Evolutionary conservation across 37 sponge, comb jelly and placozoan species (phyloP), one percentile per base, ranked within the genome.

Genomic region (Mnemiopsis leidyi): DNA sequence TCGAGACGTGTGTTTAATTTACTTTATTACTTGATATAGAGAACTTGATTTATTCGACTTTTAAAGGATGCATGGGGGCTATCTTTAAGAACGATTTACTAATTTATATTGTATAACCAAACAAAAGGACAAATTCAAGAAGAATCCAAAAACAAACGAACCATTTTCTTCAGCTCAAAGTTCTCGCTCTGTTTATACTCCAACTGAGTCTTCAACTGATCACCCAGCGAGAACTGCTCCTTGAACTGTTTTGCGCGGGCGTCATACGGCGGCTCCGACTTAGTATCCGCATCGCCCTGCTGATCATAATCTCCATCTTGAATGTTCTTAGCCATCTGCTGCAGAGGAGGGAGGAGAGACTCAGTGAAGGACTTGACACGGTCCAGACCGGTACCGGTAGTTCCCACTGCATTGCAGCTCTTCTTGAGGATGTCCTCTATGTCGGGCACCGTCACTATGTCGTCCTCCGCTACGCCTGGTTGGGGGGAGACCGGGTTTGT

Each of bases 171-270:
- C 30, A 97, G 94, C 93, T 98, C 96, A 32, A 95, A 33, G 61
- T 97, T 97, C 37, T 98, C 99, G n/a, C 93, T 95, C 69, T 94
- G 93, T 76, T 97, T 96, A 93, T 95, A 95, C 90, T 96, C 96
- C 93, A 98, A 68, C 83, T 95, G 96, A 92, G 75, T 95, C 16
- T 95, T 94, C 68, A 98, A 95, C 20, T 97, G 97, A 75, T 97
- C 99, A 0, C 95, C 94, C 40, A 85, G 67, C 2, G 90, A 38
- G 67, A 85, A 85, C 90, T 85, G 90, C 29, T 85, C 90, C 67
- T 85, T 85, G 90, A 85, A 85, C 3, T 20, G 21, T 67, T 38
- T 36, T 3, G 90, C 90, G 0, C 90, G 48, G 24, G 36, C 90
- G 29, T 85, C 90, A 21, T 85, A 85, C 29, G 90, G 90, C 5